Base-by-base conservation (phyloP, 1,140 invertebrate species). In the Drosophila pseudoananassae region DNA sequence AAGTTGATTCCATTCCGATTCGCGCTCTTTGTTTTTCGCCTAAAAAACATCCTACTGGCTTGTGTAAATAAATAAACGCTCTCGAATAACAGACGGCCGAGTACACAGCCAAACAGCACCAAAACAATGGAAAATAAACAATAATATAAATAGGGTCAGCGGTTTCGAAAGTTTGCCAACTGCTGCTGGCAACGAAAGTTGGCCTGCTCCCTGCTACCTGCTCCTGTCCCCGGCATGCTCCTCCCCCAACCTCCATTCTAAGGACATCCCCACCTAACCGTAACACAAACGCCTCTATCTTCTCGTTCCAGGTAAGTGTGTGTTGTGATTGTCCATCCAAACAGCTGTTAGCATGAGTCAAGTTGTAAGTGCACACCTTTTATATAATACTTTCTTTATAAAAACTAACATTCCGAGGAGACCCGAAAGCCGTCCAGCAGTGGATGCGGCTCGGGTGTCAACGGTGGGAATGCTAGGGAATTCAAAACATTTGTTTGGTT, bases 291-390 rank as follows among this genome's bases (percentile, higher is more conserved):
- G 47, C 74, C 50, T 58, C 64, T 51, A 60, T 64, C 12, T 46
- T 50, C 50, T 85, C 82, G 45, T 87, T 87, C 82, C 82, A 87
- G 82, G 83, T 82, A 88, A 88, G 78, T 85, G 81, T 74, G 27
- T 84, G 76, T 72, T 76, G 61, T 70, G 73, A 73, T 79, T 79
- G 61, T 57, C 60, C 54, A 46, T 36, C 63, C 63, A 53, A 47
- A 57, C 60, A 72, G 38, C 55, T 57, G 59, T 71, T 81, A 87
- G 78, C 60, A 85, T 87, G 82, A 87, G 76, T 63, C 65, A 76
- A 87, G 70, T 77, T 64, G 82, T 88, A 87, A 87, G 82, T 87
- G 74, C 69, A 66, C 25, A 68, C 25, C 43, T 56, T 55, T 15
- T 40, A 10, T 38, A 40, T 51, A 20, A 10, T 20, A 33, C 55